Percentiles rank a stretch among this genome's conserved stretches.
phyloP scores from a whole-genome alignment of 2,797 vertebrate species.

The Vipera ursinii region DNA sequence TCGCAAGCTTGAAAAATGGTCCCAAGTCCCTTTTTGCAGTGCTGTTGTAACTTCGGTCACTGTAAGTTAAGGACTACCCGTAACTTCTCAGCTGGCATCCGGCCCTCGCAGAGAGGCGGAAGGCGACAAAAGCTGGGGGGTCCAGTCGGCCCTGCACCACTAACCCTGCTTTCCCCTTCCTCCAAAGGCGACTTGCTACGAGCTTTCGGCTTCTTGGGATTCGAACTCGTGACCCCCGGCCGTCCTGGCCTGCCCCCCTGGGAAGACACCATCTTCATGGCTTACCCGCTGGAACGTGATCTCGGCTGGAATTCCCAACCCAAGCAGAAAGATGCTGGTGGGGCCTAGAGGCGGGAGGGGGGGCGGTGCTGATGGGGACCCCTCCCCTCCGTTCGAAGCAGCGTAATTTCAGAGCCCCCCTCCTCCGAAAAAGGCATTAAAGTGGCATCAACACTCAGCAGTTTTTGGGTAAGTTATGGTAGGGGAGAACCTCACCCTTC shows the following conservation, averaged over 20 bases:
- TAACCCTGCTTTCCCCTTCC: not conserved
- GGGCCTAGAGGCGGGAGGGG: not conserved
- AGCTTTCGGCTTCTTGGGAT: constrained; percentile 84
- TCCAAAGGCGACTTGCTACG: constrained; percentile 71
- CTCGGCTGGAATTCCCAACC: not conserved
- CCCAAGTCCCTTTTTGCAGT: no score
- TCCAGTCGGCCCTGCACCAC: no score
- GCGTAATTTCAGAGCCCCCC: not conserved
- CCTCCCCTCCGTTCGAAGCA: not conserved
- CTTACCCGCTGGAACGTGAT: constrained; percentile 75
- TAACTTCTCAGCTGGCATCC: not conserved
- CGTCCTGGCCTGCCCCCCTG: constrained; percentile 76
- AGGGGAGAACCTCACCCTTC: not conserved
- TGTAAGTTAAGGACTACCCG: not conserved
- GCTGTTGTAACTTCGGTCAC: rapidly evolving
- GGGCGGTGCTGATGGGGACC: rapidly evolving
- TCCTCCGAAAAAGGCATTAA: not conserved
- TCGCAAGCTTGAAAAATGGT: no score
- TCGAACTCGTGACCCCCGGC: constrained; percentile 79
- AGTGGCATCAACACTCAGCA: not conserved
- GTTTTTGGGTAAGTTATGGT: rapidly evolving
- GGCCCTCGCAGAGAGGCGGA: not conserved
- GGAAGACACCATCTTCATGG: constrained; percentile 81
- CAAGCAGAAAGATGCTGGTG: not conserved
- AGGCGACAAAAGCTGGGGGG: not conserved